phyloP scores from a whole-genome alignment of 2,888 invertebrate genomes.

The Meiosimyza decipiens region DNA sequence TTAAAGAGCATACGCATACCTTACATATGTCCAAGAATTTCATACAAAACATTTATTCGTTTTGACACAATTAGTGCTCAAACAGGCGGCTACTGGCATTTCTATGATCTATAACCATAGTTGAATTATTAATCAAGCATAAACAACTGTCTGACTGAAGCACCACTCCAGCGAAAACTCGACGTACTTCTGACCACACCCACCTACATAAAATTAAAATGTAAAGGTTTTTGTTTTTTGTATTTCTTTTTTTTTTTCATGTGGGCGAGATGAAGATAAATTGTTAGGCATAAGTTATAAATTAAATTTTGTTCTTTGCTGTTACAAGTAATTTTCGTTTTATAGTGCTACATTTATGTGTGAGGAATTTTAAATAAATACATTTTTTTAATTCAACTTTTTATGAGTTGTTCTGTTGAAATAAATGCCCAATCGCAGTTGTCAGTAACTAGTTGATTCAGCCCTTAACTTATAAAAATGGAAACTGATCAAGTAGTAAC shows the following conservation, averaged over 20 bases:
- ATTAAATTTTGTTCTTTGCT: conserved; percentile 8
- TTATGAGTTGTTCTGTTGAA: neutral
- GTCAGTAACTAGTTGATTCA: too few relatives aligned
- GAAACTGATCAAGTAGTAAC: neutral
- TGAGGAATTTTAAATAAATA: conserved; percentile 15
- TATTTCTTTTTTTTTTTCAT: conserved; percentile 20
- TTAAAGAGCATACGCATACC: neutral
- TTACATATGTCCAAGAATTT: conserved; percentile 19
- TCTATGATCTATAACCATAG: conserved; percentile 30
- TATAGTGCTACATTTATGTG: conserved; percentile 17
- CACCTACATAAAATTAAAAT: conserved; percentile 17
- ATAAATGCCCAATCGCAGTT: too few relatives aligned
- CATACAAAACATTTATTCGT: conserved; percentile 22
- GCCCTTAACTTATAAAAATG: neutral
- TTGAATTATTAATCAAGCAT: conserved; percentile 36
- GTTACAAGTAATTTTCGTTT: conserved; percentile 11
- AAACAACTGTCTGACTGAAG: neutral
- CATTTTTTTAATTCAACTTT: neutral
- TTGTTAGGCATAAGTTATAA: conserved; percentile 27
- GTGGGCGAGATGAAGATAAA: conserved; percentile 32
- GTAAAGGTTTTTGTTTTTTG: neutral
- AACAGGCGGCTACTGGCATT: conserved; percentile 36
- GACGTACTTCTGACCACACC: conserved; percentile 7
- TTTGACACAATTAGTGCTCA: conserved; percentile 50
- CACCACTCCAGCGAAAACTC: neutral